Evolutionary conservation across 2,797 vertebrate species (phyloP), one percentile per base, ranked within the genome.

Genomic region (Paramormyrops hopkinsi): DNA sequence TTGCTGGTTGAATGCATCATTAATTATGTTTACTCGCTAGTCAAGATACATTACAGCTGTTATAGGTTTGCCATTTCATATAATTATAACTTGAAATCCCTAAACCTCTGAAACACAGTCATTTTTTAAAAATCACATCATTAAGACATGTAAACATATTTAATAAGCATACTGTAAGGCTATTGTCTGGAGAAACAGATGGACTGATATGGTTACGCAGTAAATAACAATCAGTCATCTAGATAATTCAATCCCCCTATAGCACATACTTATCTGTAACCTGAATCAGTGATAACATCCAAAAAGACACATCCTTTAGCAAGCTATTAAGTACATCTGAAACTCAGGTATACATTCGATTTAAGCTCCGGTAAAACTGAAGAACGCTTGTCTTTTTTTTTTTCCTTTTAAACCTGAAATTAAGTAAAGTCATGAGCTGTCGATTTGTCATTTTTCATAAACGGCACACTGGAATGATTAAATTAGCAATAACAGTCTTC

Each of bases 201-300:
- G 73, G 73, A 79, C 73, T 19, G 73, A 79, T 44, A 41, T 79
- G 73, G 73, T n/a, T 44, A 44, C 0, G 29, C 65, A 73, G 65
- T 73, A 73, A 73, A 73, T 33, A 79, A n/a, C 37, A 79, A 79
- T 44, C 37, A 79, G 73, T 41, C 73, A 79, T 44, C 73, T 79
- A 79, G 73, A 41, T 79, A 79, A 79, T 79, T 79, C 73, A 79
- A 19, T n/a, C 73, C 73, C 65, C 73, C 73, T 79, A 41, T 79
- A 44, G 73, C 37, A 79, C 65, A 33, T 37, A 73, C 73, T 44
- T 44, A 44, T 79, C 73, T 79, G 14, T n/a, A 79, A 41, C 73
- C 73, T 79, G 7, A 44, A 79, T 79, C 41, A 79, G 73, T 2
- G 73, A 44, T 41, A 79, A 79, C 14, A 79, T 41, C 14, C 3